Base-by-base conservation (phyloP, 1,140 invertebrate species). In the Hetaerina americana region DNA sequence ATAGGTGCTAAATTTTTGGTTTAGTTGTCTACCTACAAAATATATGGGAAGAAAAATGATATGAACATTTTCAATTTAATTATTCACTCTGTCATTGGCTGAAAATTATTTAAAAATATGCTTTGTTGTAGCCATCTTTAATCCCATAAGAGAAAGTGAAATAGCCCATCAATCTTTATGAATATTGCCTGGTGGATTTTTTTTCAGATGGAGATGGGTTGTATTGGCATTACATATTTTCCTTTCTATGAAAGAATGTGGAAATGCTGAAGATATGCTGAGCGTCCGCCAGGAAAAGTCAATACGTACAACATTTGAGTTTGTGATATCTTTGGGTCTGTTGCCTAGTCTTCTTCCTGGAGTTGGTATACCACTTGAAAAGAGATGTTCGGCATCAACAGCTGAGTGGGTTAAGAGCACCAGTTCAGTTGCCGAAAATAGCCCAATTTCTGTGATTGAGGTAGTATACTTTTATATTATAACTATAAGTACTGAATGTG, bases 251-350 rank as follows among this genome's bases (percentile, higher is more conserved):
- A 74, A 73, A 40, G 66, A 73, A 24, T 26, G 40, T 6, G 26
- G 18, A 5, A 8, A 69, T 5, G n/a, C 0, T 5, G 15, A 70
- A 6, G 76, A 76, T 69, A 10, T 78, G 18, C 73, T 84, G 8
- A 83, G 81, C 73, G 73, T 84, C 27, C 75, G 74, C 15, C 78
- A 81, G 68, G 78, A 82, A 70, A 80, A 78, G 71, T 75, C 74
- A 8, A 69, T 84, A n/a, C 72, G 76, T 26, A 78, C 77, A 29
- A 76, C 77, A 57, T 72, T 89, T 49, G 85, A 90, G 79, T 80
- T 90, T 73, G 77, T 88, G 70, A 80, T 85, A 8, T 85, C 83
- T 27, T 79, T 91, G 67, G 90, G 90, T 72, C 83, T 92, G 49
- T 79, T 85, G 68, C 84, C 85, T 57, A 86, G 86, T 77, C 77